Evolutionary conservation across 2,888 invertebrate genomes (phyloP).

Genomic region (Parelbella ahira): DNA sequence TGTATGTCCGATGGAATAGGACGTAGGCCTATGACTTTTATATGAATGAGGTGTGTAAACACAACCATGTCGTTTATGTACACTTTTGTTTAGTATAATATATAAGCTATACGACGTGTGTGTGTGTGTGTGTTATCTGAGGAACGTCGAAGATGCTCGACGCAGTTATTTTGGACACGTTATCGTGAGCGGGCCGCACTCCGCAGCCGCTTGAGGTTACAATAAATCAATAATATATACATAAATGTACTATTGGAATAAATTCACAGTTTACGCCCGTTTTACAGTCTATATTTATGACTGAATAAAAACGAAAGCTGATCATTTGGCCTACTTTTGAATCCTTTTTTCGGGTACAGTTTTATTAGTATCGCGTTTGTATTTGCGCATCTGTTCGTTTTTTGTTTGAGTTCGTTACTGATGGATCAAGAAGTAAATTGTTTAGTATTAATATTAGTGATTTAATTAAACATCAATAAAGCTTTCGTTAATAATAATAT

Average conservation of each 20-base stretch:
- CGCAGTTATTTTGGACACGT: slow-evolving; percentile 73
- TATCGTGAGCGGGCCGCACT: slow-evolving; percentile 61
- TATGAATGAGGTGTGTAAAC: too few relatives aligned
- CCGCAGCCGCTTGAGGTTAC: slow-evolving; percentile 53
- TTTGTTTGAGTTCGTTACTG: too few relatives aligned
- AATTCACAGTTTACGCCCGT: slow-evolving; percentile 44
- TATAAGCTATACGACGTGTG: too few relatives aligned
- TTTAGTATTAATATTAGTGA: too few relatives aligned
- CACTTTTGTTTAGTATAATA: too few relatives aligned
- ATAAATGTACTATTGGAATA: slow-evolving; percentile 58
- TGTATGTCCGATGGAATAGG: too few relatives aligned
- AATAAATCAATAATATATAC: slow-evolving; percentile 66
- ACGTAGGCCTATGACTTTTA: too few relatives aligned
- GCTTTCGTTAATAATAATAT: too few relatives aligned
- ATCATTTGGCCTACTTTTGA: slow-evolving; percentile 12
- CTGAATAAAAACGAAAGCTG: slow-evolving; percentile 17
- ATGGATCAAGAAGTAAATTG: too few relatives aligned
- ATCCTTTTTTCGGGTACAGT: slow-evolving; percentile 5
- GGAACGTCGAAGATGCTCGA: slow-evolving; percentile 55
- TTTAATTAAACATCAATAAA: too few relatives aligned
- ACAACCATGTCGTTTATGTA: too few relatives aligned
- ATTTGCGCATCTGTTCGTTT: too few relatives aligned
- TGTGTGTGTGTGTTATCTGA: slow-evolving; percentile 45
- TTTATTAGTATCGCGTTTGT: background rate
- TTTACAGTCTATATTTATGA: slow-evolving; percentile 24